Conservation (phyloP, 2,797 vertebrate species). For the Microtus californicus region DNA sequence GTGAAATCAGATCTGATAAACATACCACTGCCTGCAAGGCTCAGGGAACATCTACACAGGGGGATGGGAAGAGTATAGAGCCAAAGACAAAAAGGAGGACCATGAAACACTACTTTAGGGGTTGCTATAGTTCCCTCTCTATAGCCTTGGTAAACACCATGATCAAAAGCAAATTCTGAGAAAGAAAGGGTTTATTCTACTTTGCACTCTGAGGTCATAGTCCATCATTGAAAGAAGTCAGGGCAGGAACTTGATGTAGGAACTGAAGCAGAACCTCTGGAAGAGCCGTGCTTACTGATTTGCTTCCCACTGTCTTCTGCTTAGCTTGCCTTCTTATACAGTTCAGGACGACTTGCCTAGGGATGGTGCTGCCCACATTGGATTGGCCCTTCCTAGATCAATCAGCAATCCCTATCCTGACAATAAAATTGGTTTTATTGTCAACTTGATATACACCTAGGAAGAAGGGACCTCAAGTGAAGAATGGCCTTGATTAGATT, state of each 20-base stretch:
- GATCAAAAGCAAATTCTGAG: background rate
- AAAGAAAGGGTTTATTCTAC: background rate
- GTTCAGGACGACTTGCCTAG: background rate
- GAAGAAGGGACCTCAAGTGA: no score
- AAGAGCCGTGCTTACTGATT: no score
- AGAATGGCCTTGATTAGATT: no score
- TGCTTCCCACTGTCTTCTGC: background rate
- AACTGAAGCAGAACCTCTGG: background rate
- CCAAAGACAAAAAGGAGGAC: background rate
- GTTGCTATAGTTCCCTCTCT: background rate
- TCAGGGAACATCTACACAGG: background rate
- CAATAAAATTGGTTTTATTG: no score
- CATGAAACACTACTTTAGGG: background rate
- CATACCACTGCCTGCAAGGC: background rate
- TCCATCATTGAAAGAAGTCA: background rate
- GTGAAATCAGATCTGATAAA: background rate
- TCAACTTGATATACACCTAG: no score
- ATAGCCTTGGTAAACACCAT: background rate
- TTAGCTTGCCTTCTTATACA: background rate
- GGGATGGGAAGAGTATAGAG: background rate
- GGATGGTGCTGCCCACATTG: background rate
- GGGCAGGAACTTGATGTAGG: background rate
- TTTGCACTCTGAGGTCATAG: background rate
- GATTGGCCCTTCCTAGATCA: background rate
- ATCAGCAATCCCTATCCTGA: background rate